Percentiles rank a stretch among this genome's conserved stretches.
phyloP scores from a whole-genome alignment of 2,888 invertebrate species.

The Blomia tropicalis region DNA sequence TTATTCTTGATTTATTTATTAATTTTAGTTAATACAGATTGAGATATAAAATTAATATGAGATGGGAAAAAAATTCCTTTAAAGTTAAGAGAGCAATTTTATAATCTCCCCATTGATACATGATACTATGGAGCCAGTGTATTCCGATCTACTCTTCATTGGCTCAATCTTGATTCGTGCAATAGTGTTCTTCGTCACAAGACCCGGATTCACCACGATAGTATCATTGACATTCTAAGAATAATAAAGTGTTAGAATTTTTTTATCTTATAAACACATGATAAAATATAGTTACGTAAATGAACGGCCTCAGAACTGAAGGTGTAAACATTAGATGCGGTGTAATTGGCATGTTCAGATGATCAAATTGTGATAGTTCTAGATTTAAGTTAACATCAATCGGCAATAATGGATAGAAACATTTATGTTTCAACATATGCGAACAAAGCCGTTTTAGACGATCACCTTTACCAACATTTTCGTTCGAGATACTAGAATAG shows the following conservation, averaged over 20 bases:
- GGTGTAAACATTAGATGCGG: slow-evolving; percentile 72
- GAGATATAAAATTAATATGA: no score
- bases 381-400: slow-evolving; percentile 48
- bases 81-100: slow-evolving; percentile 5
- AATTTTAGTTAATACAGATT: no score
- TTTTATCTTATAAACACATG: background rate
- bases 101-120: slow-evolving; percentile 19
- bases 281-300: slow-evolving; percentile 45
- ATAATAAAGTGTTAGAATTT: background rate
- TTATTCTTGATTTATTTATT: no score
- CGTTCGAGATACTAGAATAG: background rate
- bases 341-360: slow-evolving; percentile 43
- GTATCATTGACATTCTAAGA: slow-evolving; percentile 52
- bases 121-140: slow-evolving; percentile 7
- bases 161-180: slow-evolving; percentile 47
- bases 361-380: slow-evolving; percentile 41
- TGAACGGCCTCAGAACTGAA: slow-evolving; percentile 64
- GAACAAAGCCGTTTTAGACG: slow-evolving; percentile 56
- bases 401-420: slow-evolving; percentile 62
- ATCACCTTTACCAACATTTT: slow-evolving; percentile 38
- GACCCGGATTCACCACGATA: slow-evolving; percentile 69
- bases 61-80: no score
- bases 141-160: background rate
- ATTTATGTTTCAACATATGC: slow-evolving; percentile 58
- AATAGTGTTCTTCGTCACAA: slow-evolving; percentile 60